A percentile compares a stretch with the other conserved stretches of the same genome.
phyloP scores from a whole-genome alignment of 1,140 invertebrate species.

The Drosophila kepulauana region DNA sequence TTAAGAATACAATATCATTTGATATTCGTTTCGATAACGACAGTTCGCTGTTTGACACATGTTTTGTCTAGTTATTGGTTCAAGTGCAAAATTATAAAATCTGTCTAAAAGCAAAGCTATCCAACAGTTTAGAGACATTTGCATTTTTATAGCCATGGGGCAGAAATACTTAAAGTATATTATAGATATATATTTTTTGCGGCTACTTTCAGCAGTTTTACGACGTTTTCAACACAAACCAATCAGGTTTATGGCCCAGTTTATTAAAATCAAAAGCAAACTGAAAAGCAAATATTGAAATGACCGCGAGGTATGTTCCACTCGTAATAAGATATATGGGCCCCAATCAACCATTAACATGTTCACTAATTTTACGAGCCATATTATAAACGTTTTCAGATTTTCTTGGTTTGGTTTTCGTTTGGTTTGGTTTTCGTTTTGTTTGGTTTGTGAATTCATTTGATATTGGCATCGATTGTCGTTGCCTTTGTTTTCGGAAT shows the following conservation, averaged over 20 bases:
- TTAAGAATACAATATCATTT: no score
- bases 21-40: no score
- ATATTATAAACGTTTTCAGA: conserved; percentile 72
- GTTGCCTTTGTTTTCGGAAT: conserved; percentile 54
- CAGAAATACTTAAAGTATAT: conserved; percentile 7
- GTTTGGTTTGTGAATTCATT: conserved; percentile 21
- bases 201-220: conserved; percentile 50
- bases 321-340: conserved; percentile 61
- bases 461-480: conserved; percentile 44
- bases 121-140: neutral
- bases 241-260: conserved; percentile 66
- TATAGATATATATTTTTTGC: conserved; percentile 12
- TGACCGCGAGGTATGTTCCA: conserved; percentile 30
- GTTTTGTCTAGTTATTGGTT: no score
- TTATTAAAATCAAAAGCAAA: conserved; percentile 43
- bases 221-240: conserved; percentile 73
- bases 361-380: conserved; percentile 80
- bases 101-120: neutral
- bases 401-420: conserved; percentile 28
- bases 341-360: conserved; percentile 81
- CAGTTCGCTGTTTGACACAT: no score
- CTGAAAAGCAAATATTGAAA: conserved; percentile 54
- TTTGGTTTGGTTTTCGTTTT: neutral
- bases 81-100: no score
- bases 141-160: conserved; percentile 8